Evolutionary conservation across 2,113 vertebrate species (phyloP).

Genomic region (Pachycephala philippinensis): DNA sequence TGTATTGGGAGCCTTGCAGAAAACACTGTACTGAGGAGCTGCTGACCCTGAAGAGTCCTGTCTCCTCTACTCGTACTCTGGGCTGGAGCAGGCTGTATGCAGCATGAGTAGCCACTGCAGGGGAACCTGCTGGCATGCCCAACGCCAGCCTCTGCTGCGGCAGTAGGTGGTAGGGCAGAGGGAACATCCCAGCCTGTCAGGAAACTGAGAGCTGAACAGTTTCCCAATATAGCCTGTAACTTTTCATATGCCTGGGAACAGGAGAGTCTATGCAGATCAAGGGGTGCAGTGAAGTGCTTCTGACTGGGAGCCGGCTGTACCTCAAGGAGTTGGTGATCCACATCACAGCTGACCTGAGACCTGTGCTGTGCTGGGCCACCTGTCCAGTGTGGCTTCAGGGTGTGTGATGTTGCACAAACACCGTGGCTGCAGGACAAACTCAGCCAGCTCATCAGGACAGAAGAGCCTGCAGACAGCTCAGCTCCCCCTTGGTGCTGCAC

Average conservation of each 20-base stretch:
- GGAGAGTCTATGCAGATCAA: background rate
- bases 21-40: background rate
- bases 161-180: background rate
- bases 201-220: background rate
- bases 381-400: background rate
- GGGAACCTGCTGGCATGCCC: background rate
- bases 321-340: rapidly evolving
- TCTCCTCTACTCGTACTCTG: rapidly evolving
- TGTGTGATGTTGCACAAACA: too few species aligned
- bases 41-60: background rate
- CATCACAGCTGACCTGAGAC: background rate
- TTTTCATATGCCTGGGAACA: background rate
- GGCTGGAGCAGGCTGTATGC: background rate
- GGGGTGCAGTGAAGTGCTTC: background rate
- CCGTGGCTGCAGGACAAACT: background rate
- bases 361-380: background rate
- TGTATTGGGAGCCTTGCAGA: background rate
- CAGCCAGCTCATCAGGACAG: rapidly evolving
- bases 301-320: too few species aligned
- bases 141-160: rapidly evolving
- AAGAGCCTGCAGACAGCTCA: background rate
- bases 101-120: background rate
- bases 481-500: background rate
- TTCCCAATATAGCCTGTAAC: background rate
- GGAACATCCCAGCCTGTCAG: background rate